Percentiles rank a stretch among this genome's conserved stretches.
Conservation (phyloP, 2,888 invertebrate genomes). For the Ametastegia equiseti region DNA sequence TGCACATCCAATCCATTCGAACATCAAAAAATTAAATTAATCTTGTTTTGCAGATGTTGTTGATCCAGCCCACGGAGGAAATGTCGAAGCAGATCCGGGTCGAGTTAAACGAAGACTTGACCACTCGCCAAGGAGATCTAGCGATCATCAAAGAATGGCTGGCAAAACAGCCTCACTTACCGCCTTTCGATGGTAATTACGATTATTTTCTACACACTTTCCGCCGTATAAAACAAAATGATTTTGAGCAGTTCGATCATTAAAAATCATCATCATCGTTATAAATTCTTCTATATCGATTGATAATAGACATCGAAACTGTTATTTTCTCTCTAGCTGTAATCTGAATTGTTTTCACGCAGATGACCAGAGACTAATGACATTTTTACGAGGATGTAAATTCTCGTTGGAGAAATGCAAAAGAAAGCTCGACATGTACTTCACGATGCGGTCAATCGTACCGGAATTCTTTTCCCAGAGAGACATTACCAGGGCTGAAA, state of each 20-base stretch:
- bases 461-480: slow-evolving; percentile 90
- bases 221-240: background rate
- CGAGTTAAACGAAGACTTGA: slow-evolving; percentile 83
- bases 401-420: slow-evolving; percentile 92
- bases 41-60: slow-evolving; percentile 75
- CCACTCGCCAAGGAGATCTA: slow-evolving; percentile 79
- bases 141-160: slow-evolving; percentile 82
- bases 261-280: no score
- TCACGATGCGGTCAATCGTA: slow-evolving; percentile 89
- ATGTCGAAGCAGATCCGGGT: slow-evolving; percentile 83
- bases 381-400: slow-evolving; percentile 91
- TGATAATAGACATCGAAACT: background rate
- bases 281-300: no score
- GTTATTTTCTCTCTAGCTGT: no score
- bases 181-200: slow-evolving; percentile 70
- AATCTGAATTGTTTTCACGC: slow-evolving; percentile 59
- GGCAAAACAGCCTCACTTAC: slow-evolving; percentile 82
- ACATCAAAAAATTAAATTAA: background rate
- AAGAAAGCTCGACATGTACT: slow-evolving; percentile 92
- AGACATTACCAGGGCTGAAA: slow-evolving; percentile 85
- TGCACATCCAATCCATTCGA: no score
- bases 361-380: slow-evolving; percentile 89
- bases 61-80: slow-evolving; percentile 83
- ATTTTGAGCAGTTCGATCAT: no score
- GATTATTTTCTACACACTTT: background rate